A percentile compares a stretch with the other conserved stretches of the same genome.
Conservation (phyloP, 2,113 vertebrate genomes). For the Poicephalus meyeri region DNA sequence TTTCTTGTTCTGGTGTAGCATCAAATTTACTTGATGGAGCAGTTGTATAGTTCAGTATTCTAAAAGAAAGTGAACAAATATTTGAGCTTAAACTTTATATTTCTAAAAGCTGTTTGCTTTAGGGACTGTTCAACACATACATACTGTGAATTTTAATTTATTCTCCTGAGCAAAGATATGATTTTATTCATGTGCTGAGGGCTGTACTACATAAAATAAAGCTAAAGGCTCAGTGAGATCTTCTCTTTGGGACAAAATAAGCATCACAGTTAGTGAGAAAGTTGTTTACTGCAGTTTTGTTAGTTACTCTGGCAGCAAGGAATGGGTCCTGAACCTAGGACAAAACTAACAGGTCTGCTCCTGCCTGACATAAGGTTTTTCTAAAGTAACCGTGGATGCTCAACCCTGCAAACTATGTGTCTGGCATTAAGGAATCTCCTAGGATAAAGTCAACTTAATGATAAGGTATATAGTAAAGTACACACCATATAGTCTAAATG, state of each 20-base stretch:
- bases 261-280: neutral
- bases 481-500: neutral
- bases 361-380: neutral
- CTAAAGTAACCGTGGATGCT: neutral
- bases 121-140: neutral
- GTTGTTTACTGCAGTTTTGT: neutral
- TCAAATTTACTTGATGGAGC: neutral
- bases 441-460: neutral
- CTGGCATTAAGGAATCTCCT: neutral
- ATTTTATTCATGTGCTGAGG: neutral
- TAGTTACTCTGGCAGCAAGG: neutral
- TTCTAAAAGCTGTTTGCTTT: neutral
- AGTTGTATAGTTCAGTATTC: neutral
- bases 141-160: neutral
- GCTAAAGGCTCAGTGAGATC: neutral
- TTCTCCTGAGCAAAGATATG: neutral
- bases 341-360: neutral
- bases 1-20: neutral
- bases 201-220: neutral
- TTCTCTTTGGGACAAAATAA: neutral
- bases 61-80: neutral
- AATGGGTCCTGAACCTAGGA: neutral
- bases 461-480: neutral
- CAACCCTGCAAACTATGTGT: neutral
- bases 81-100: neutral